These are phyloP conservation scores for Pseudochirops corinnae DNA, from an alignment of 2,797 vertebrate species.

Conservation along the genomic window DNA sequence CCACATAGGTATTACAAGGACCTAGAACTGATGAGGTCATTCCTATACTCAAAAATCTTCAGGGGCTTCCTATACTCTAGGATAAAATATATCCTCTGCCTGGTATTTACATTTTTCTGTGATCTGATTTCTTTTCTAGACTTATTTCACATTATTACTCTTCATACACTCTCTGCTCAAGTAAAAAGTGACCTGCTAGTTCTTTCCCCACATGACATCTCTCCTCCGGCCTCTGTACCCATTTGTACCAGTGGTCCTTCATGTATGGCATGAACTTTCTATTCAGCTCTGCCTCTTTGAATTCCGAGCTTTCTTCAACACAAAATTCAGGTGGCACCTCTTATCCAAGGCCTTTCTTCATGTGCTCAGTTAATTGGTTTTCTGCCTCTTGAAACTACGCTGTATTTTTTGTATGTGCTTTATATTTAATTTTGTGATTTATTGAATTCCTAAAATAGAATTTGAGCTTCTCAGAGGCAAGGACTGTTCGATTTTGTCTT, in stretches of 20 bases:
- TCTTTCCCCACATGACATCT: not conserved
- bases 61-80: not conserved
- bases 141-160: not conserved
- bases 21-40: not conserved
- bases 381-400: not conserved
- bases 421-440: not conserved
- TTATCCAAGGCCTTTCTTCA: not conserved
- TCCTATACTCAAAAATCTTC: not conserved
- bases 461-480: not conserved
- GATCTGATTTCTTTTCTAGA: not conserved
- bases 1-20: not conserved
- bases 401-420: not conserved
- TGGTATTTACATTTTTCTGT: not conserved
- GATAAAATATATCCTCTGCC: not conserved
- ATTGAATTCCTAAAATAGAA: not conserved
- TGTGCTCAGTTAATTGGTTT: not conserved
- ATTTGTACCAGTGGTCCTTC: too few species aligned
- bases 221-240: not conserved
- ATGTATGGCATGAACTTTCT: not conserved
- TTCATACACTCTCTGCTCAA: not conserved
- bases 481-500: not conserved
- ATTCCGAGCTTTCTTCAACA: not conserved
- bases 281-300: not conserved
- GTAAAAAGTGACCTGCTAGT: not conserved
- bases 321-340: not conserved